phyloP scores from a whole-genome alignment of 2,113 vertebrate species.

The Myotis davidii region DNA sequence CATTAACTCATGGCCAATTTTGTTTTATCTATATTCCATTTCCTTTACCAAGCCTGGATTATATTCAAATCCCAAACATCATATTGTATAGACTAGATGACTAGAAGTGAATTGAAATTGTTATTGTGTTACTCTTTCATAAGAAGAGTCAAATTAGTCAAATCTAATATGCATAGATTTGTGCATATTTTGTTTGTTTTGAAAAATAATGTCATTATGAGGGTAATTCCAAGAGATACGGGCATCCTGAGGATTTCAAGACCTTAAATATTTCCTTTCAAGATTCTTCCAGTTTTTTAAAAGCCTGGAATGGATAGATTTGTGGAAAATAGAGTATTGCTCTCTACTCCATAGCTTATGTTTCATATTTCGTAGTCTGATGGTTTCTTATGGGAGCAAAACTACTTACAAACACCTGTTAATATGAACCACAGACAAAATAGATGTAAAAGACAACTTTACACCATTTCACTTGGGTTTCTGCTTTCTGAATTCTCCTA shows the following conservation, averaged over 20 bases:
- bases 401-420: not conserved
- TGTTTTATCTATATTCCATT: not conserved
- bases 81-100: not conserved
- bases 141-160: not conserved
- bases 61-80: not conserved
- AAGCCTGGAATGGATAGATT: not conserved
- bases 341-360: not conserved
- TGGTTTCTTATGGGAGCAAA: not conserved
- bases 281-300: not conserved
- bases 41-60: not conserved
- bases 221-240: not conserved
- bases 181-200: not conserved
- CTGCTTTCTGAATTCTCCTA: not conserved
- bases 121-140: not conserved
- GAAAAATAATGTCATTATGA: not conserved
- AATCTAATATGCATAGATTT: not conserved
- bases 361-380: not conserved
- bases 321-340: not conserved
- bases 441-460: not conserved
- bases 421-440: not conserved
- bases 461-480: not conserved
- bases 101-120: conserved; percentile 21
- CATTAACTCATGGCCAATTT: not conserved
- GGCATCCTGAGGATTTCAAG: not conserved
- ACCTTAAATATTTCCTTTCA: conserved; percentile 31